Conservation (phyloP, 2,888 invertebrate species). For the Polymixis lichenea region DNA sequence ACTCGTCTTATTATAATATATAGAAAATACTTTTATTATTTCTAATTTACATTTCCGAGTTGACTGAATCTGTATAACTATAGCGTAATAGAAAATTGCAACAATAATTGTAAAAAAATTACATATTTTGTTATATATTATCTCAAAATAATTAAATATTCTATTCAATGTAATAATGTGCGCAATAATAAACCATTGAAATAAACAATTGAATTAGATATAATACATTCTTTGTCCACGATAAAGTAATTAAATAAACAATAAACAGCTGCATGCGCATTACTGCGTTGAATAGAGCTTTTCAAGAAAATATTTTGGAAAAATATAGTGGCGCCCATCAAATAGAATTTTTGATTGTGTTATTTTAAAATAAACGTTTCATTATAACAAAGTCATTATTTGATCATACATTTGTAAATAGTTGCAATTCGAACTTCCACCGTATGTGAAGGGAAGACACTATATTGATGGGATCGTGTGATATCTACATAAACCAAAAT, state of each 20-base stretch:
- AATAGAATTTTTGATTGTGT: slow-evolving; percentile 64
- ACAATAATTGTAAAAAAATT: slow-evolving; percentile 61
- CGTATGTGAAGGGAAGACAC: slow-evolving; percentile 70
- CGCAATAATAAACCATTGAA: slow-evolving; percentile 50
- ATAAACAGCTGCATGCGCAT: slow-evolving; percentile 68
- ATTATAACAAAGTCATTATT: slow-evolving; percentile 74
- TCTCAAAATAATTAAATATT: slow-evolving; percentile 57
- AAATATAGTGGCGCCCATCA: slow-evolving; percentile 66
- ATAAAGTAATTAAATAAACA: slow-evolving; percentile 64
- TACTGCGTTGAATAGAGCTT: slow-evolving; percentile 80
- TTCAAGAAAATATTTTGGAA: slow-evolving; percentile 60
- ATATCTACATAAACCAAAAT: slow-evolving; percentile 80
- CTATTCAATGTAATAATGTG: slow-evolving; percentile 80
- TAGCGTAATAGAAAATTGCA: slow-evolving; percentile 78
- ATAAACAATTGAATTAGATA: slow-evolving; percentile 69
- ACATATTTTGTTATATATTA: slow-evolving; percentile 59
- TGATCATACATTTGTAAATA: slow-evolving; percentile 83
- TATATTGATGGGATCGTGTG: slow-evolving; percentile 76
- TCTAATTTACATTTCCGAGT: slow-evolving; percentile 83
- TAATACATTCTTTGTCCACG: slow-evolving; percentile 78
- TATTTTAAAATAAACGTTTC: slow-evolving; percentile 52
- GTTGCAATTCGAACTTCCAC: slow-evolving; percentile 75
- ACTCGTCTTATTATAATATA: slow-evolving; percentile 83
- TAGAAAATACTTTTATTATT: slow-evolving; percentile 75
- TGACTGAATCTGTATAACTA: slow-evolving; percentile 86